phyloP scores from a whole-genome alignment of 2,113 vertebrate genomes.

The Gymnorhina tibicen region DNA sequence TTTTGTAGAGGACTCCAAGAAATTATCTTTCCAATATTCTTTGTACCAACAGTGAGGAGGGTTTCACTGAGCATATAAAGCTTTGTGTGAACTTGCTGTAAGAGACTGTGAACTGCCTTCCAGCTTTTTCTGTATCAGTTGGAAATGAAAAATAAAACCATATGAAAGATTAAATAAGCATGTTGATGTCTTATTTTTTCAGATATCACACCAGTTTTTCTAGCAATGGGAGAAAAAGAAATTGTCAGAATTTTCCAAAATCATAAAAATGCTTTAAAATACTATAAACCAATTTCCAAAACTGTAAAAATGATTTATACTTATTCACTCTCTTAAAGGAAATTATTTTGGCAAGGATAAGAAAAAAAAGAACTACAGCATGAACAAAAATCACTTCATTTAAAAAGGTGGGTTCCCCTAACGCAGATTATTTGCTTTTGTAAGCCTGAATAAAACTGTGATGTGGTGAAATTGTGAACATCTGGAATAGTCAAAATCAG shows the following conservation, averaged over 20 bases:
- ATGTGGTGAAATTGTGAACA: constrained; percentile 23
- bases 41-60: not conserved
- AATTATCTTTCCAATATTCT: not conserved
- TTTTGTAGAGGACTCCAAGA: not conserved
- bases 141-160: constrained; percentile 20
- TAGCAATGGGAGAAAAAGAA: not conserved
- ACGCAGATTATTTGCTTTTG: not conserved
- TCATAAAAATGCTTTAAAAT: not conserved
- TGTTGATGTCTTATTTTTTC: not conserved
- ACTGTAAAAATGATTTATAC: not conserved
- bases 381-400: not conserved
- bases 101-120: not conserved
- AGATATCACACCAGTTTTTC: not conserved
- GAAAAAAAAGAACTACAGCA: not conserved
- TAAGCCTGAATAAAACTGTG: not conserved
- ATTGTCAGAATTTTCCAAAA: not conserved
- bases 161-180: not conserved
- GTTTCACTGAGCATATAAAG: constrained; percentile 9
- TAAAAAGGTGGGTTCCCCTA: not conserved
- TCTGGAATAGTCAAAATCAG: constrained; percentile 25
- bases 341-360: not conserved
- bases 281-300: not conserved
- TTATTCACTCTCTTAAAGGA: not conserved
- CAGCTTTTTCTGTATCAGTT: not conserved
- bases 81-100: not conserved